These are phyloP conservation scores for Pelochelys cantorii DNA, from an alignment of 2,797 vertebrate genomes.

Conservation along the genomic window DNA sequence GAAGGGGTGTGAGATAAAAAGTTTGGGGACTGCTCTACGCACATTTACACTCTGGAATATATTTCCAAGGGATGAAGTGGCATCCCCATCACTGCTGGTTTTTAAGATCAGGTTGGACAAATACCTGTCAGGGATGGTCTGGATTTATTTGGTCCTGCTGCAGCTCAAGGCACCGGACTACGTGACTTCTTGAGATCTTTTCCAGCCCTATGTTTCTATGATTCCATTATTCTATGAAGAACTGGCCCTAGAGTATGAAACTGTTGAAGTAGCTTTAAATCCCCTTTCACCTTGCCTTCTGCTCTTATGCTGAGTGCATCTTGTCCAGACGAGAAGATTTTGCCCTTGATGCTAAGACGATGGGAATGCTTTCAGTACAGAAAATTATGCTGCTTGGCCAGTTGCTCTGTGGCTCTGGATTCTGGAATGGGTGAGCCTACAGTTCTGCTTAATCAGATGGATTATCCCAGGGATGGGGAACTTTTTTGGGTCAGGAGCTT, in stretches of 20 bases:
- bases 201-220: not conserved
- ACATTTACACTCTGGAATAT: not conserved
- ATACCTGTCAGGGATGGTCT: not conserved
- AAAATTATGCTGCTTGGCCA: rapidly evolving
- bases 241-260: not conserved
- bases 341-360: not conserved
- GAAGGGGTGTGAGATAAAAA: too few species aligned
- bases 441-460: not conserved
- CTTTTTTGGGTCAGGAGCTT: too few species aligned
- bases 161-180: not conserved
- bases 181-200: not conserved
- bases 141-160: not conserved
- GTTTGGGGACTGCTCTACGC: not conserved
- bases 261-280: not conserved
- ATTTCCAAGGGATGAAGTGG: not conserved
- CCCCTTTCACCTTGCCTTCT: not conserved
- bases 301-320: not conserved
- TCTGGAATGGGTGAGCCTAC: not conserved
- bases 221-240: not conserved
- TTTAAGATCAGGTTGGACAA: not conserved
- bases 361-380: not conserved
- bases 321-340: not conserved
- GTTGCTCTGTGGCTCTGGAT: not conserved
- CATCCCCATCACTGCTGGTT: not conserved
- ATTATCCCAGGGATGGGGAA: not conserved